Evolutionary conservation across 1,140 invertebrate species (phyloP).

Genomic region (Drosophila sechellia): DNA sequence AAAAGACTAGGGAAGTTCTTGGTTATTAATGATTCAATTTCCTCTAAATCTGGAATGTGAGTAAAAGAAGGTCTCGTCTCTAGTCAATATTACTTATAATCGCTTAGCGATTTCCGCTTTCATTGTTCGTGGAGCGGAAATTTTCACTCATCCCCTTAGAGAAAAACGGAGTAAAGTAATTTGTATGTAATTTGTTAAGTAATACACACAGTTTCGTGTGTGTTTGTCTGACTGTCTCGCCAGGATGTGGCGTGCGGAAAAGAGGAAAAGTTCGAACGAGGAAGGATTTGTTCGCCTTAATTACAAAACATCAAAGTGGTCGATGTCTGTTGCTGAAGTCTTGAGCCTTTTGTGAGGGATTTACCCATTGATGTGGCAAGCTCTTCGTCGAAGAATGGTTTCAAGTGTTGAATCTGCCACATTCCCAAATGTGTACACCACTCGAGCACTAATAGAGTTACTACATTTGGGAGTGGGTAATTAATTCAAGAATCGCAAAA

Average conservation of each 20-base stretch:
- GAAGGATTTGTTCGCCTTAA: constrained; percentile 59
- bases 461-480: constrained; percentile 60
- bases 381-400: constrained; percentile 23
- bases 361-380: constrained; percentile 44
- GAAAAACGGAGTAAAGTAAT: constrained; percentile 67
- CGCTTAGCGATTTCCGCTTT: constrained; percentile 73
- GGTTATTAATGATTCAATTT: no score
- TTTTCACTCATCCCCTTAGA: neutral
- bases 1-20: no score
- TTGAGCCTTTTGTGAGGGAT: constrained; percentile 44
- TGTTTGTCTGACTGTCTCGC: constrained; percentile 72
- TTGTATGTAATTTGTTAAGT: constrained; percentile 83
- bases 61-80: neutral
- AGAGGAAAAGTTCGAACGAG: constrained; percentile 46
- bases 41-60: neutral
- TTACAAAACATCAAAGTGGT: constrained; percentile 79
- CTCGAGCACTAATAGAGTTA: constrained; percentile 39
- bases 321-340: constrained; percentile 34
- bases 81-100: constrained; percentile 54
- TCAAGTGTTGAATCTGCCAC: constrained; percentile 44
- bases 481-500: constrained; percentile 54
- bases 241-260: constrained; percentile 62
- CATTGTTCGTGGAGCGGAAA: constrained; percentile 12
- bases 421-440: constrained; percentile 15
- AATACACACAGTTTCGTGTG: constrained; percentile 49